Conservation (phyloP, 2,113 vertebrate species). For the Sceloporus undulatus region DNA sequence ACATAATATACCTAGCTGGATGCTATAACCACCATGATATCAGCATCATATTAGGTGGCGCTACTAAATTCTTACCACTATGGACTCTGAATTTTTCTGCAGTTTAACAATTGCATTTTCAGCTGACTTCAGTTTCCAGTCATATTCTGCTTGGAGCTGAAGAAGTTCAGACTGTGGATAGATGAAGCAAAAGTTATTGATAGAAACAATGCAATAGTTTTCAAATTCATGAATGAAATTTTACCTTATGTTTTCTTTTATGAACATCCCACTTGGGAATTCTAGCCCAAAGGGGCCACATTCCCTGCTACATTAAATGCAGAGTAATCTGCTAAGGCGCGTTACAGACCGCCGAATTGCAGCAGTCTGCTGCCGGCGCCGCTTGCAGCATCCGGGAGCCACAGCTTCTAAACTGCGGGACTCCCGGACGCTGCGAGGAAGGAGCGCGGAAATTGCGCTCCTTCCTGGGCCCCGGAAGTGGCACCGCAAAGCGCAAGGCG, state of each 20-base stretch:
- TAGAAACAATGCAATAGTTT: neutral
- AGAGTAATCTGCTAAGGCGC: neutral
- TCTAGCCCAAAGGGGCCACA: neutral
- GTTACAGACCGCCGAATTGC: no score
- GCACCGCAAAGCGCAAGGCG: no score
- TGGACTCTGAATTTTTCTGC: slow-evolving; percentile 82
- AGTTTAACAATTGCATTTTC: slow-evolving; percentile 86
- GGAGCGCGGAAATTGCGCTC: no score
- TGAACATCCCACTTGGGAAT: neutral
- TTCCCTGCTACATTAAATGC: neutral
- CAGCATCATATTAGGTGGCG: neutral
- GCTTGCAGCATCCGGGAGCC: no score
- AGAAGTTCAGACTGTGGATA: slow-evolving; percentile 79
- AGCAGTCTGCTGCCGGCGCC: no score
- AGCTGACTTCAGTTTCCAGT: slow-evolving; percentile 78
- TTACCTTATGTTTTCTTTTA: neutral
- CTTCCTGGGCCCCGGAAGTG: no score
- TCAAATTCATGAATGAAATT: neutral
- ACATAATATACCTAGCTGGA: neutral
- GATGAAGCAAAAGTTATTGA: neutral
- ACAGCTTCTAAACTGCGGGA: no score
- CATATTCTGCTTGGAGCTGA: slow-evolving; percentile 73
- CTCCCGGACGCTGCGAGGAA: no score
- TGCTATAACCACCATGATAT: neutral
- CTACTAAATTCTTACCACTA: slow-evolving; percentile 74